Evolutionary conservation across 1,140 invertebrate genomes (phyloP).

Genomic region (Pseudachorutes palmiensis): DNA sequence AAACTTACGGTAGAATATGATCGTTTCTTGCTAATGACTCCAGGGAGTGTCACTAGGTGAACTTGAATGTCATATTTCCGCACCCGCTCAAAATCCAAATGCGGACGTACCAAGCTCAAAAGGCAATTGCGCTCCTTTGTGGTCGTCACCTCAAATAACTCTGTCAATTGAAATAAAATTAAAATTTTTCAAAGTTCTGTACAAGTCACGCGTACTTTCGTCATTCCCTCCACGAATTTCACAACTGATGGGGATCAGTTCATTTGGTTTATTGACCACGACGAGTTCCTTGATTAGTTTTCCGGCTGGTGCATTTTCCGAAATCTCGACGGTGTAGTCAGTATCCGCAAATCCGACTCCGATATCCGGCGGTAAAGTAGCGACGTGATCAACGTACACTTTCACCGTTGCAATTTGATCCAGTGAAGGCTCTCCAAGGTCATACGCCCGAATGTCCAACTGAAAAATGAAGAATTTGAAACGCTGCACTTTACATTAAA

Average conservation of each 20-base stretch:
- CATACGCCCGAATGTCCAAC: conserved; percentile 76
- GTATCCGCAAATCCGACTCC: conserved; percentile 71
- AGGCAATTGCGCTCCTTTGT: conserved; percentile 71
- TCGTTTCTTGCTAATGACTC: conserved; percentile 63
- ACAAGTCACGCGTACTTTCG: conserved; percentile 41
- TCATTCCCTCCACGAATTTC: conserved; percentile 63
- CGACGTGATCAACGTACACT: conserved; percentile 72
- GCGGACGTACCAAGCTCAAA: conserved; percentile 55
- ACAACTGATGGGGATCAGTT: conserved; percentile 61
- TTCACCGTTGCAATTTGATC: conserved; percentile 68
- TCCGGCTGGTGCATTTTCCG: conserved; percentile 62
- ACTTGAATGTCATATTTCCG: conserved; percentile 66
- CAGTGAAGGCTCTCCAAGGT: conserved; percentile 73
- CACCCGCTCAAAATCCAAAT: conserved; percentile 65
- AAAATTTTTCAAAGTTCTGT: not conserved
- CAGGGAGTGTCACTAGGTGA: conserved; percentile 62
- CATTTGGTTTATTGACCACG: conserved; percentile 60
- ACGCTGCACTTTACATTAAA: conserved; percentile 13
- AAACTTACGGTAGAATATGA: conserved; percentile 54
- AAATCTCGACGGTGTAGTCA: conserved; percentile 66
- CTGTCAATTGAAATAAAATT: no score
- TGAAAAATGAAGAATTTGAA: conserved; percentile 41
- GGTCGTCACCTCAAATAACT: conserved; percentile 60
- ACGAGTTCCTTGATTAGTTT: conserved; percentile 62
- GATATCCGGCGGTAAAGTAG: conserved; percentile 55